A percentile compares a stretch with the other conserved stretches of the same genome.
Evolutionary conservation across 2,797 vertebrate species (phyloP).

Genomic region (Notamacropus eugenii): DNA sequence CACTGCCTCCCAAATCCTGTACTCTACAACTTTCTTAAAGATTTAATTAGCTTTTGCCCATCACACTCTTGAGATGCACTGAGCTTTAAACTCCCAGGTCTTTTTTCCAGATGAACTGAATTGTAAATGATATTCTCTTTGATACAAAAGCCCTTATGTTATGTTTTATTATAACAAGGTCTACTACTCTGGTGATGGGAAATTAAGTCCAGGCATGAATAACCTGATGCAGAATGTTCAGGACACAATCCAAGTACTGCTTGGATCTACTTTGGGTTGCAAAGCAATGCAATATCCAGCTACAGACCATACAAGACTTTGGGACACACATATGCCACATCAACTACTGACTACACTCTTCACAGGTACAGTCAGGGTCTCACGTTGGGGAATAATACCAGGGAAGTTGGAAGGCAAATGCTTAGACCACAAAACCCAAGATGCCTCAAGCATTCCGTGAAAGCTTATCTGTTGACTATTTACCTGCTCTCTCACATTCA

Average conservation of each 20-base stretch:
- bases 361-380: background rate
- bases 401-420: background rate
- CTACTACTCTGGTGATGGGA: background rate
- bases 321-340: background rate
- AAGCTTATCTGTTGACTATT: background rate
- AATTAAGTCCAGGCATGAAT: background rate
- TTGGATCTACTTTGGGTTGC: background rate
- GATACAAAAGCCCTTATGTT: background rate
- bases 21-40: background rate
- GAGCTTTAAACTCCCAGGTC: background rate
- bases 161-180: background rate
- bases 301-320: background rate
- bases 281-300: background rate
- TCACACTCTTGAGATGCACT: background rate
- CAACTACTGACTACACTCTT: background rate
- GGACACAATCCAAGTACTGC: background rate
- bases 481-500: background rate
- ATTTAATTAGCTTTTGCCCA: background rate
- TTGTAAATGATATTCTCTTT: background rate
- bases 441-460: background rate
- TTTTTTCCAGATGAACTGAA: background rate
- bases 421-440: no score
- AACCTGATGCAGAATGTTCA: background rate
- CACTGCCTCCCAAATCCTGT: background rate
- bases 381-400: no score